Evolutionary conservation across 1,140 invertebrate genomes (phyloP), one percentile per base, ranked within the genome.

Genomic region (Heliothis subflexa): DNA sequence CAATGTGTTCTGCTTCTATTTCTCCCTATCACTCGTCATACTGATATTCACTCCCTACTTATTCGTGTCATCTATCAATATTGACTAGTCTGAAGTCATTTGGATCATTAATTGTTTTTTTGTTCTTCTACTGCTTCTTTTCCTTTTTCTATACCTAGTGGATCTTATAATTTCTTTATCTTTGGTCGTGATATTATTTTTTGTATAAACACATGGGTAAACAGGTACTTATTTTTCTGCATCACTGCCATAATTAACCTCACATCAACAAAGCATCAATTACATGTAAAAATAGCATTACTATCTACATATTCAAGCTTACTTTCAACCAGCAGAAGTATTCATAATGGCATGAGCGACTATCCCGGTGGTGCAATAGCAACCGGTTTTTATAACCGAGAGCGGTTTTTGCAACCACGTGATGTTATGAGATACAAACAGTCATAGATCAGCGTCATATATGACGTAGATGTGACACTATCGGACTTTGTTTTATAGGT

Each of bases 381-480:
- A 59, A 73, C 71, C 55, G 71, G 71, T 73, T 73, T 73, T 57
- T 59, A 54, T 47, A 57, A 59, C 33, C 54, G 71, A 33, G 16
- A 55, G 54, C 54, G 59, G 28, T 57, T 73, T 73, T 73, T 73
- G 71, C 71, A 40, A 73, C 55, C 71, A 47, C 40, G 71, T 73
- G 55, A 73, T 73, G 33, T 55, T 14, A 2, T 10, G 61, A 73
- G 71, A 71, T 21, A 49, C 61, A 28, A 11, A 40, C 40, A 45
- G 45, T 13, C 66, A 54, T n/a, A 70, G 21, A 68, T 14, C 1
- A 49, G 16, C 61, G 33, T 45, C 45, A 49, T 25, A 0, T n/a
- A 40, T 68, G 64, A 68, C 64, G 64, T 49, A 49, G 64, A 68
- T 13, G 3, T 12, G 64, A 50, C 64, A 68, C 12, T 62, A 14